These are phyloP conservation scores for Bibio marci DNA, from an alignment of 2,888 invertebrate species.

Conservation along the genomic window DNA sequence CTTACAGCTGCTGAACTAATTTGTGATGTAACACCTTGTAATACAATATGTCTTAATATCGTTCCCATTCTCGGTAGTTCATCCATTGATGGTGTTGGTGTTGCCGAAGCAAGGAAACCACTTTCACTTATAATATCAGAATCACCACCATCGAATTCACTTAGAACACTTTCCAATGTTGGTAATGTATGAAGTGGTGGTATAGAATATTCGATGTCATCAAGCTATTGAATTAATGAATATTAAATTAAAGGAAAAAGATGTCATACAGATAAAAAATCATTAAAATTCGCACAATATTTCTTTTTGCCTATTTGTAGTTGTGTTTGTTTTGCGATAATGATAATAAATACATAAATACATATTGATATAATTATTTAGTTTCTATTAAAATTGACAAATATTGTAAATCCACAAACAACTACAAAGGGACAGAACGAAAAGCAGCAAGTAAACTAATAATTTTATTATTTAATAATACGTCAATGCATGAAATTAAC, in stretches of 20 bases:
- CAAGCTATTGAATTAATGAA: conserved; percentile 34
- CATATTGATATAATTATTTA: too few relatives aligned
- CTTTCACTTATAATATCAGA: conserved; percentile 36
- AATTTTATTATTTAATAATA: too few relatives aligned
- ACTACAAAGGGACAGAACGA: too few relatives aligned
- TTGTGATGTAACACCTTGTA: conserved; percentile 82
- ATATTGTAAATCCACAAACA: too few relatives aligned
- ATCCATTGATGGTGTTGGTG: conserved; percentile 27
- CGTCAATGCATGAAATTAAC: too few relatives aligned
- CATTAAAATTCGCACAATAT: neutral
- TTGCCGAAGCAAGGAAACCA: conserved; percentile 22
- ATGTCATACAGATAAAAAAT: neutral
- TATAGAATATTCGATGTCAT: conserved; percentile 66
- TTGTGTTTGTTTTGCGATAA: too few relatives aligned
- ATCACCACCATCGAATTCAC: conserved; percentile 46
- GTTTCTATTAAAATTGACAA: too few relatives aligned
- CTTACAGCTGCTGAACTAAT: conserved; percentile 68
- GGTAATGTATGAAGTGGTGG: conserved; percentile 58
- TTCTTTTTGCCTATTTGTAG: neutral
- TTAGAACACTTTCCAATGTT: conserved; percentile 64
- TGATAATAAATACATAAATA: too few relatives aligned
- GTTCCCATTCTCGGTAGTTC: conserved; percentile 32
- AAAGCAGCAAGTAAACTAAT: too few relatives aligned
- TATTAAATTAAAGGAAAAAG: neutral
- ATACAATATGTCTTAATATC: conserved; percentile 57